Conservation (phyloP, 92 coral and sea anemone genomes). For the Epizoanthus scotinus region DNA sequence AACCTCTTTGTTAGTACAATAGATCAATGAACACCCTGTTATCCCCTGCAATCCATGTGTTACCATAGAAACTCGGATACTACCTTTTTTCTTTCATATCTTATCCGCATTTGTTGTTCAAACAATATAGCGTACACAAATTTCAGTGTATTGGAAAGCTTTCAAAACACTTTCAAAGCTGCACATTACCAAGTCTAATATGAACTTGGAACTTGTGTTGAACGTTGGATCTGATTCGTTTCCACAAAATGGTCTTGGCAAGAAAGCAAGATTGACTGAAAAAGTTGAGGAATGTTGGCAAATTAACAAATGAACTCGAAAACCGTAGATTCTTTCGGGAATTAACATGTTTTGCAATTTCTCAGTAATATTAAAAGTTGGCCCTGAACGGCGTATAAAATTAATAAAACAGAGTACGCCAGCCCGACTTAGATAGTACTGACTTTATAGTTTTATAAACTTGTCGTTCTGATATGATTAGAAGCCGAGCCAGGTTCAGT, state of each 20-base stretch:
- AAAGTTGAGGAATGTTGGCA: slow-evolving; percentile 25
- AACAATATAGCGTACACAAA: background rate
- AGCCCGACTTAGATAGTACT: too few relatives aligned
- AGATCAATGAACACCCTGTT: slow-evolving; percentile 46
- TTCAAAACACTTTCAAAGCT: slow-evolving; percentile 1
- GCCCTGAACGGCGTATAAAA: too few relatives aligned
- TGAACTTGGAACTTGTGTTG: too few relatives aligned
- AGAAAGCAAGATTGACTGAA: background rate
- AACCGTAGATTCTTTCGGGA: slow-evolving; percentile 7
- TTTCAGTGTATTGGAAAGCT: background rate
- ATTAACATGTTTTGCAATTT: slow-evolving; percentile 17
- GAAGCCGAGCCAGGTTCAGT: too few relatives aligned
- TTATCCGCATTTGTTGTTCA: background rate
- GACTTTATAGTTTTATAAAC: too few relatives aligned
- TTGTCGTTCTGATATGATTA: too few relatives aligned
- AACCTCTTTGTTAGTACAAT: slow-evolving; percentile 66
- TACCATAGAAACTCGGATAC: slow-evolving; percentile 31
- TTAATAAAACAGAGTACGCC: too few relatives aligned
- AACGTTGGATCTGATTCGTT: too few relatives aligned
- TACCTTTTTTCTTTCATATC: background rate
- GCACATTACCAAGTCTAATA: background rate
- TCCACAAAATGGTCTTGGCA: slow-evolving; percentile 7
- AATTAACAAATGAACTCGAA: slow-evolving; percentile 24
- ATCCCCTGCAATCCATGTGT: background rate
- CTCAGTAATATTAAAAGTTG: background rate